Percentiles rank a stretch among this genome's conserved stretches.
These are phyloP conservation scores for Halocynthia aurantium DNA, from an alignment of 23 tunicate genomes.

Conservation along the genomic window DNA sequence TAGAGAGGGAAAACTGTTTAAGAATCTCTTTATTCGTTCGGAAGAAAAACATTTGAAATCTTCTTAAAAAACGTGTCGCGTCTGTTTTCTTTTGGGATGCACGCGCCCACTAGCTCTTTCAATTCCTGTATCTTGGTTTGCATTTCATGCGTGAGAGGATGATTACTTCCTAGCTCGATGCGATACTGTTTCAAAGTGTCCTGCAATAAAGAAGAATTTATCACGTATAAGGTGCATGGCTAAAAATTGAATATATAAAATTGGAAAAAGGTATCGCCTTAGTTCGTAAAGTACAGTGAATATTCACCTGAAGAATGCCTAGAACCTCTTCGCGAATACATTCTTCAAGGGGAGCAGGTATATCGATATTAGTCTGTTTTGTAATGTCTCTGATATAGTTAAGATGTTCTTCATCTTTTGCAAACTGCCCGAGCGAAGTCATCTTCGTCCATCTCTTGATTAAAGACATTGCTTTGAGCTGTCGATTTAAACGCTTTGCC, in stretches of 20 bases:
- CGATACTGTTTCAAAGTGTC: slow-evolving; percentile 73
- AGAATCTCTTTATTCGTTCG: not conserved
- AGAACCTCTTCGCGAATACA: slow-evolving; percentile 36
- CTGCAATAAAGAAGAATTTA: slow-evolving; percentile 4
- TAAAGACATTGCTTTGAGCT: slow-evolving; percentile 49
- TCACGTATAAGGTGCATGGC: no score
- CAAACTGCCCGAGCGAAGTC: slow-evolving; percentile 50
- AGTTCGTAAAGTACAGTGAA: no score
- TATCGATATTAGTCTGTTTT: slow-evolving; percentile 30
- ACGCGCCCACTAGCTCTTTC: slow-evolving; percentile 19
- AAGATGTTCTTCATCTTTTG: slow-evolving; percentile 49
- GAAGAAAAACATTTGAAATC: slow-evolving; percentile 24
- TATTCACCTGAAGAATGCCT: slow-evolving; percentile 37
- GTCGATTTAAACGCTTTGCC: slow-evolving; percentile 45
- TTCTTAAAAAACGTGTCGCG: slow-evolving; percentile 24
- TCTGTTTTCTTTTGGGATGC: slow-evolving; percentile 17
- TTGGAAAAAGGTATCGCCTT: no score
- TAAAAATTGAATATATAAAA: no score
- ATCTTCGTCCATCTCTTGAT: slow-evolving; percentile 53
- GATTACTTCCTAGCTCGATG: slow-evolving; percentile 63
- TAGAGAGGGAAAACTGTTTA: not conserved
- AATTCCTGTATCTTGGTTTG: slow-evolving; percentile 34
- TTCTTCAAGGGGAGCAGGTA: slow-evolving; percentile 45
- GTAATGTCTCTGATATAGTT: slow-evolving; percentile 37
- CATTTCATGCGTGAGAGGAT: slow-evolving; percentile 63